Conservation (phyloP, 2,113 vertebrate genomes). For the Solenodon paradoxus region DNA sequence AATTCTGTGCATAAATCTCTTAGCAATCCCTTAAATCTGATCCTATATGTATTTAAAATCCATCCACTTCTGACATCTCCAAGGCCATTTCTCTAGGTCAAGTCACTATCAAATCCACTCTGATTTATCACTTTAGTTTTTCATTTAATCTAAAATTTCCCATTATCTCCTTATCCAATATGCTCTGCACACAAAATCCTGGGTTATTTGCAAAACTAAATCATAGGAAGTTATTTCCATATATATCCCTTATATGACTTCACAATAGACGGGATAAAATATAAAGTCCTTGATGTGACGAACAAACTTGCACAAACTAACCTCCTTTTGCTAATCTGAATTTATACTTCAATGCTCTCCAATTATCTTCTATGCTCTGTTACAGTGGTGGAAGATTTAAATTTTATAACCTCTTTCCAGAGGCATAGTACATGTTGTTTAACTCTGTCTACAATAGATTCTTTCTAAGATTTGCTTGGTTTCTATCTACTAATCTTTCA, state of each 20-base stretch:
- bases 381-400: not conserved
- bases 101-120: not conserved
- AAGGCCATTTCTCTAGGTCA: not conserved
- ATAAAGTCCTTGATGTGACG: not conserved
- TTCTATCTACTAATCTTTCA: not conserved
- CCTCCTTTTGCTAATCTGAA: not conserved
- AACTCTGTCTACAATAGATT: not conserved
- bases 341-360: not conserved
- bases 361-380: not conserved
- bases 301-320: not conserved
- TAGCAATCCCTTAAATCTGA: not conserved
- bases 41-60: not conserved
- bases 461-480: not conserved
- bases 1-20: not conserved
- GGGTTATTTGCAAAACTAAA: not conserved
- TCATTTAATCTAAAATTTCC: not conserved
- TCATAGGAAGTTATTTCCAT: not conserved
- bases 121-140: not conserved
- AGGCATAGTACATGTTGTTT: not conserved
- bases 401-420: not conserved
- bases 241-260: not conserved
- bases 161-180: not conserved
- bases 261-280: not conserved
- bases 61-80: not conserved
- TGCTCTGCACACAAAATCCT: not conserved